Evolutionary conservation across 2,888 invertebrate genomes (phyloP), one percentile per base, ranked within the genome.

Genomic region (Apomyelois bistriatella): DNA sequence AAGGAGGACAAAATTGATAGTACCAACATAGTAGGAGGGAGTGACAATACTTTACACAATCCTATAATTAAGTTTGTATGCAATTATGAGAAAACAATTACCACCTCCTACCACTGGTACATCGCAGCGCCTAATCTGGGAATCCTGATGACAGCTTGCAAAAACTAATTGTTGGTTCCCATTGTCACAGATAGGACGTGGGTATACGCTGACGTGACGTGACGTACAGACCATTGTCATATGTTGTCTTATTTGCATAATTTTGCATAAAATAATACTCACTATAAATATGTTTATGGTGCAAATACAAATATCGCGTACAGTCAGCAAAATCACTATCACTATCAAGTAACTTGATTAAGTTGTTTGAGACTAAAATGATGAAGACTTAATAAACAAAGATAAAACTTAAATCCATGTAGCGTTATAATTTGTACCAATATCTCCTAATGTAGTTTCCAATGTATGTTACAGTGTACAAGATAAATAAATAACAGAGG

Each of bases 161-260:
- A 60, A 62, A 61, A 64, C 51, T 55, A 59, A 61, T 58, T 52
- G 42, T 17, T 22, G 35, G 42, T 48, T 52, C 46, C 40, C 43
- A 52, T 47, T 48, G 47, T 52, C 7, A 15, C 28, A 15, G 5
- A 36, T 47, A 47, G 41, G 17, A 28, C 5, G 32, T 32, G 7
- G 9, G 9, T 32, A 7, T 43, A 42, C n/a, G n/a, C n/a, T 10
- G 12, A 41, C 43, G n/a, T n/a, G 10, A 6, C 15, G 16, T 46
- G 46, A 32, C 15, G 46, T 6, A 49, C 10, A 38, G 9, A 16
- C 30, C 15, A 30, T 38, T 50, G 49, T 40, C 60, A 67, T 70
- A 73, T 70, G 73, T 72, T 62, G 56, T 58, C 56, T 49, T 47
- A 48, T 63, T 61, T 60, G 59, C 62, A 64, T 65, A 59, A 38